A percentile compares a stretch with the other conserved stretches of the same genome.
Conservation (phyloP, 2,113 vertebrate genomes). For the Saguinus midas region DNA sequence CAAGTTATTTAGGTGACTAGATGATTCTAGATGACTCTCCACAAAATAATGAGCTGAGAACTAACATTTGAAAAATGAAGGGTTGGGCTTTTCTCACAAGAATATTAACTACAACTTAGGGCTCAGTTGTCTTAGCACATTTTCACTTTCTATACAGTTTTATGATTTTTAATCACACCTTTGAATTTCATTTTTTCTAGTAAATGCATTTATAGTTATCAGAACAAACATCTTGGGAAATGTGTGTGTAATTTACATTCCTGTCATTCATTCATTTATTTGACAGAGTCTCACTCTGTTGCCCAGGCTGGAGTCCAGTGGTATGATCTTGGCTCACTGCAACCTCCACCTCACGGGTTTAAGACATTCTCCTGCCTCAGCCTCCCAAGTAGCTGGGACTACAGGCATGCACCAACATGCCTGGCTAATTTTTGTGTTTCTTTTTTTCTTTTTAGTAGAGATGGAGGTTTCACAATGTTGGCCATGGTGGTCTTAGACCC, state of each 20-base stretch:
- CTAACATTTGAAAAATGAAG: background rate
- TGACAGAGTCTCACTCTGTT: too few species aligned
- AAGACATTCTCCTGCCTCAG: too few species aligned
- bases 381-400: too few species aligned
- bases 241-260: background rate
- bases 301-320: too few species aligned
- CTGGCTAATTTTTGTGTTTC: too few species aligned
- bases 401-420: too few species aligned
- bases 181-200: slow-evolving; percentile 11
- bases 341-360: too few species aligned
- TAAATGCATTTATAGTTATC: background rate
- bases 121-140: background rate
- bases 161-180: background rate
- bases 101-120: background rate
- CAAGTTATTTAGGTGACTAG: background rate
- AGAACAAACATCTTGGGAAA: background rate
- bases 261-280: background rate
- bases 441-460: too few species aligned
- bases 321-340: too few species aligned
- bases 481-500: too few species aligned
- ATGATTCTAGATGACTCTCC: background rate
- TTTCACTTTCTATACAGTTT: background rate
- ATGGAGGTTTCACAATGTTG: too few species aligned
- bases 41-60: background rate
- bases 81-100: background rate